Conservation (phyloP, 2,888 invertebrate genomes). For the Caenorhabditis zanzibari region DNA sequence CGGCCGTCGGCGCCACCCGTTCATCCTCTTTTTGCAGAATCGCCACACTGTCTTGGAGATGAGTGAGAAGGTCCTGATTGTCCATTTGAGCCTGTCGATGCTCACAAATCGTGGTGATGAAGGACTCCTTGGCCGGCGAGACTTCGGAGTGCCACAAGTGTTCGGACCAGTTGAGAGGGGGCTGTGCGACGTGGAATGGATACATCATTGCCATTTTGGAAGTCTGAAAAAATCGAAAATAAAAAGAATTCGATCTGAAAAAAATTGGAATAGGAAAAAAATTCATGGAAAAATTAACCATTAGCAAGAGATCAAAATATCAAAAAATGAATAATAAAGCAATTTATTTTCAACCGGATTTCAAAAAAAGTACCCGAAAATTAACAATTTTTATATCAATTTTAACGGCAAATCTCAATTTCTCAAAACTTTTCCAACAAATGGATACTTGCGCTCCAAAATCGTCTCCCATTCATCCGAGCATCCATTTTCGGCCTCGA, state of each 20-base stretch:
- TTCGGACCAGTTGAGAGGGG: conserved; percentile 70
- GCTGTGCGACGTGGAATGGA: conserved; percentile 65
- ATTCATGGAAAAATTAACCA: neutral
- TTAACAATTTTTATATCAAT: too few relatives aligned
- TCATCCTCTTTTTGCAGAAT: conserved; percentile 33
- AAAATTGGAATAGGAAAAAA: conserved; percentile 1
- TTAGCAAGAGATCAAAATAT: neutral
- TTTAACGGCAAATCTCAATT: conserved; percentile 39
- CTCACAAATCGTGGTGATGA: conserved; percentile 66
- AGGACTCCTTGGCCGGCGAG: conserved; percentile 59
- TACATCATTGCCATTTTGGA: conserved; percentile 67
- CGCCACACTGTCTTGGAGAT: conserved; percentile 54
- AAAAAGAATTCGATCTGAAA: neutral
- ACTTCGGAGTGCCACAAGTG: conserved; percentile 65
- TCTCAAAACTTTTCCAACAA: conserved; percentile 75
- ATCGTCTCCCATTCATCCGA: conserved; percentile 71
- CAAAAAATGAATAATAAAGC: neutral
- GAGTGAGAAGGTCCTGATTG: conserved; percentile 60
- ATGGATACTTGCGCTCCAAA: conserved; percentile 71
- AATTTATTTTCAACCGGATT: too few relatives aligned
- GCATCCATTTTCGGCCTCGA: conserved; percentile 46
- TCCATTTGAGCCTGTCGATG: conserved; percentile 59
- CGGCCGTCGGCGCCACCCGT: neutral
- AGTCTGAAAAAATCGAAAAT: too few relatives aligned
- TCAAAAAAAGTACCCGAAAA: too few relatives aligned